phyloP scores from a whole-genome alignment of 2,888 invertebrate species.

The Protodeltote pygarga region DNA sequence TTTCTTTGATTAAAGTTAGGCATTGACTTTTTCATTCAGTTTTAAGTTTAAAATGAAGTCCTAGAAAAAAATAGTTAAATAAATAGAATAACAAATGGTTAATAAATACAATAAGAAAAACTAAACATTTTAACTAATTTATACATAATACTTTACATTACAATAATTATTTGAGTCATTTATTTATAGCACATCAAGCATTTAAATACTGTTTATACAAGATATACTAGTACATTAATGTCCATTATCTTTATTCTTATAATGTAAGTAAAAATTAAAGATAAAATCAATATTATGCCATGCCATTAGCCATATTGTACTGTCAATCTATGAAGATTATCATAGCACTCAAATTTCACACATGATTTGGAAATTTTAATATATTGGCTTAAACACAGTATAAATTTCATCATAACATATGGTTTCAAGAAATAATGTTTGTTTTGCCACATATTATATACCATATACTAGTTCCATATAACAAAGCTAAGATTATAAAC shows the following conservation, averaged over 20 bases:
- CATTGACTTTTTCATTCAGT: background rate
- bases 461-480: no score
- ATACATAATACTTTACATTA: no score
- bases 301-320: slow-evolving; percentile 25
- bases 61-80: no score
- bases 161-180: no score
- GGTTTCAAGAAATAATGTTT: background rate
- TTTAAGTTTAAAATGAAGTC: background rate
- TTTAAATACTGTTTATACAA: background rate
- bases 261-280: slow-evolving; percentile 6
- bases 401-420: slow-evolving; percentile 4
- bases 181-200: no score
- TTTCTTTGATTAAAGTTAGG: background rate
- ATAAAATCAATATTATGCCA: slow-evolving; percentile 23
- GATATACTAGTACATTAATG: no score
- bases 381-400: no score
- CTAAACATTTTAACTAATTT: no score
- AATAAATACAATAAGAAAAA: no score
- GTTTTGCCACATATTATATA: no score
- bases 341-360: background rate
- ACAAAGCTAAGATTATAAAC: no score
- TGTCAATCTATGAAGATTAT: slow-evolving; percentile 6
- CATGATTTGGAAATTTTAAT: no score
- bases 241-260: slow-evolving; percentile 13
- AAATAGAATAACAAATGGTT: background rate